Percentiles rank a stretch among this genome's conserved stretches.
These are phyloP conservation scores for Microcebus lehilahytsara DNA, from an alignment of 2,113 vertebrate species.

Conservation along the genomic window DNA sequence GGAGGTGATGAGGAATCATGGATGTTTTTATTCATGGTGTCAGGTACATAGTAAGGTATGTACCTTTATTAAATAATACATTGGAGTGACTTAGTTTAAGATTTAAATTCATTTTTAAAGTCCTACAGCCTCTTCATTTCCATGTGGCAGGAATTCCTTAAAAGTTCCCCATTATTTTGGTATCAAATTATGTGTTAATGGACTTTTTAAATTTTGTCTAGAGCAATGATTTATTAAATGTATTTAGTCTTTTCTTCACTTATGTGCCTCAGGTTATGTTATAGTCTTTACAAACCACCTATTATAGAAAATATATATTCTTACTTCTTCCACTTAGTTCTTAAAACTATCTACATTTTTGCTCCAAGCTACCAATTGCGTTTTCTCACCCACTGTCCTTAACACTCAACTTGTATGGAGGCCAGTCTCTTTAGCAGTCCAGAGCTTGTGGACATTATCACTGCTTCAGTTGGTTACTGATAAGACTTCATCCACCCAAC, in stretches of 20 bases:
- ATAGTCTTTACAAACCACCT: background rate
- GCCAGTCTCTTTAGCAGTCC: background rate
- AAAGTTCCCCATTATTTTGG: background rate
- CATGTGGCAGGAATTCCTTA: background rate
- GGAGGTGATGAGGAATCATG: background rate
- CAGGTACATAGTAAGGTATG: background rate
- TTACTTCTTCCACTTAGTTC: background rate
- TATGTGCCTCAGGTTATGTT: background rate
- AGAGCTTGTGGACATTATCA: background rate
- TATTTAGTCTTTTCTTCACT: background rate
- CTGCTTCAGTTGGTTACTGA: background rate
- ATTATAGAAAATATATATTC: background rate
- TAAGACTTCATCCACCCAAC: background rate
- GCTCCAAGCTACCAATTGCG: background rate
- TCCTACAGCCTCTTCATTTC: background rate
- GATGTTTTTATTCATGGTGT: background rate
- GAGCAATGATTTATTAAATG: background rate
- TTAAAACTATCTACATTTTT: background rate
- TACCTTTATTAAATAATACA: slow-evolving; percentile 17
- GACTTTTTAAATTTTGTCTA: background rate
- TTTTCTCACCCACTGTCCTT: background rate
- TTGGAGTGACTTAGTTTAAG: background rate
- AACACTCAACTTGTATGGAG: background rate
- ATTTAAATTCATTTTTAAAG: slow-evolving; percentile 29
- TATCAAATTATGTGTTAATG: background rate